Evolutionary conservation across 2,888 invertebrate genomes (phyloP).

Genomic region (Aromia moschata): DNA sequence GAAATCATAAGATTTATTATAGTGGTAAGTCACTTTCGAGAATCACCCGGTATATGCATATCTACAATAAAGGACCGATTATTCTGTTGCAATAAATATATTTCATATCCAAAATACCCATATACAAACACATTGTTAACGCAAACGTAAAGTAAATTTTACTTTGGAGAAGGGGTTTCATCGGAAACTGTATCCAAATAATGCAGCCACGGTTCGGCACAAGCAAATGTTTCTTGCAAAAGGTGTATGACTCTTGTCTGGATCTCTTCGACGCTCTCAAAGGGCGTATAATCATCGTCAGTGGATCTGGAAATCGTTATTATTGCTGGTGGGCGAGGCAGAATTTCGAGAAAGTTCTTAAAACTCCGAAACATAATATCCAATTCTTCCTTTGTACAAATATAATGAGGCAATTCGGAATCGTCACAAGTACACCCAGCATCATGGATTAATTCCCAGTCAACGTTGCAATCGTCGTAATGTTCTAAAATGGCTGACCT

Average conservation of each 20-base stretch:
- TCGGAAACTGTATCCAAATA: constrained; percentile 56
- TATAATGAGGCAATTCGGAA: constrained; percentile 85
- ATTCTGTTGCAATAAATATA: too few relatives aligned
- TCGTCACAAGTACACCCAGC: constrained; percentile 91
- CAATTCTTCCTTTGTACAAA: constrained; percentile 76
- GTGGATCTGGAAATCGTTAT: constrained; percentile 87
- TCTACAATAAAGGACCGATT: too few relatives aligned
- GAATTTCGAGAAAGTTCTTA: constrained; percentile 67
- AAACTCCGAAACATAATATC: constrained; percentile 70
- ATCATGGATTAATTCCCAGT: constrained; percentile 84
- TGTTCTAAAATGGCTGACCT: constrained; percentile 65
- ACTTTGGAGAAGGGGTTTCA: too few relatives aligned
- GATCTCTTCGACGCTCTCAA: constrained; percentile 82
- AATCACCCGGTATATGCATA: too few relatives aligned
- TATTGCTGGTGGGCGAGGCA: constrained; percentile 73
- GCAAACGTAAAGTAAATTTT: too few relatives aligned
- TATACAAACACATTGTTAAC: too few relatives aligned
- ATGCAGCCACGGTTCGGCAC: constrained; percentile 65
- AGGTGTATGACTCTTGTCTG: constrained; percentile 73
- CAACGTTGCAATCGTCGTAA: constrained; percentile 72
- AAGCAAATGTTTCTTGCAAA: constrained; percentile 66
- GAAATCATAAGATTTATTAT: too few relatives aligned
- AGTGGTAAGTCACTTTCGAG: too few relatives aligned
- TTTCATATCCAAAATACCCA: too few relatives aligned
- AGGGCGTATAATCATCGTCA: constrained; percentile 89